Evolutionary conservation across 2,113 vertebrate species (phyloP).

Genomic region (Furnarius figulus): DNA sequence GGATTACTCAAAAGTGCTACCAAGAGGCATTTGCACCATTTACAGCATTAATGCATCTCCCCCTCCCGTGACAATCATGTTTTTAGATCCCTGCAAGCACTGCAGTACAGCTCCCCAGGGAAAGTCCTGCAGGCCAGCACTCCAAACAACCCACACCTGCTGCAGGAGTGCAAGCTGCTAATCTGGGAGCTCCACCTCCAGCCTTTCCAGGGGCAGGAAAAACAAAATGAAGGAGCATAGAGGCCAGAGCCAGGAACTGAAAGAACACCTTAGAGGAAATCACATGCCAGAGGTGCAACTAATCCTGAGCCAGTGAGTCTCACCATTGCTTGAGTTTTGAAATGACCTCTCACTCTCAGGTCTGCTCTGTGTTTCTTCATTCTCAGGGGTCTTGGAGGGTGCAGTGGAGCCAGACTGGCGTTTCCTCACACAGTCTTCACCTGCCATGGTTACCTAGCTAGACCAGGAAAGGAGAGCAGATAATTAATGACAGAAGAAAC

Average conservation of each 20-base stretch:
- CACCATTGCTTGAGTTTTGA: slow-evolving; percentile 66
- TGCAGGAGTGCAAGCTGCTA: background rate
- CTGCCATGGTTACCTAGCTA: slow-evolving; percentile 41
- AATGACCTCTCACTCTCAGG: background rate
- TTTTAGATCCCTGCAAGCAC: background rate
- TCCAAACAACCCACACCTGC: background rate
- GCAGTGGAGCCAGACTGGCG: slow-evolving; percentile 36
- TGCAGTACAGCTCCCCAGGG: background rate
- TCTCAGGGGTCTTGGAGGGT: slow-evolving; percentile 10
- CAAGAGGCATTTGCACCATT: background rate
- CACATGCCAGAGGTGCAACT: background rate
- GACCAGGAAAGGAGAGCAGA: background rate
- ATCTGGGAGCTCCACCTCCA: background rate
- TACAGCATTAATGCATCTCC: background rate
- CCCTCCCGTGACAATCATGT: background rate
- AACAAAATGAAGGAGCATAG: background rate
- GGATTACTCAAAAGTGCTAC: background rate
- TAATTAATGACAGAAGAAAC: background rate
- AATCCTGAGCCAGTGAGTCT: background rate
- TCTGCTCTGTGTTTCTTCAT: slow-evolving; percentile 34
- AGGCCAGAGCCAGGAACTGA: background rate
- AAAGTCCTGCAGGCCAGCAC: background rate
- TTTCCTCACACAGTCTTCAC: slow-evolving; percentile 71
- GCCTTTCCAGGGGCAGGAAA: background rate
- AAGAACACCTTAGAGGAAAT: background rate